Percentiles rank a stretch among this genome's conserved stretches.
Evolutionary conservation across 2,888 invertebrate genomes (phyloP).

Genomic region (Hypomecis atomaria): DNA sequence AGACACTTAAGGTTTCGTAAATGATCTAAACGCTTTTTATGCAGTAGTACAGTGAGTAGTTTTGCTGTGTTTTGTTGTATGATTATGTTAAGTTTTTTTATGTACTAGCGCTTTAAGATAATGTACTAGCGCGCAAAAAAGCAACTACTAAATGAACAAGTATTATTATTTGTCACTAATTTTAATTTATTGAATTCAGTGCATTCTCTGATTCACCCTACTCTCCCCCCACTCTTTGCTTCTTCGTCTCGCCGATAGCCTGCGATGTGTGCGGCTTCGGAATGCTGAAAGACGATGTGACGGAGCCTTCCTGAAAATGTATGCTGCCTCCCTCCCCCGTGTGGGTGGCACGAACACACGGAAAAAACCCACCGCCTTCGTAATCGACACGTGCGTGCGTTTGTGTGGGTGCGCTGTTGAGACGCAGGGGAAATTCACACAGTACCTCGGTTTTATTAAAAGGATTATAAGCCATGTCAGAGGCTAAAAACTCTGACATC

Average conservation of each 20-base stretch:
- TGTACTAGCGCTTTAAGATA: too few species aligned
- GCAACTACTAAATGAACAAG: background rate
- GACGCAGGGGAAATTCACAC: background rate
- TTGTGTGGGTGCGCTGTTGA: constrained; percentile 52
- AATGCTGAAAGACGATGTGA: constrained; percentile 84
- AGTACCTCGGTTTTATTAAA: background rate
- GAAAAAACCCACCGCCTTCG: constrained; percentile 70
- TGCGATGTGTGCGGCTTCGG: constrained; percentile 80
- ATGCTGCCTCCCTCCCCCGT: constrained; percentile 62
- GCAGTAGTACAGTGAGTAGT: too few species aligned
- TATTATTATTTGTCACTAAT: too few species aligned
- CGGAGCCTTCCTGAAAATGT: constrained; percentile 82
- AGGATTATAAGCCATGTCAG: too few species aligned
- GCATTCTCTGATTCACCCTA: constrained; percentile 45
- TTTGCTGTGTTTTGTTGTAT: too few species aligned
- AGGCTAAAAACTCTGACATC: too few species aligned
- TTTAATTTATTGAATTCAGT: background rate
- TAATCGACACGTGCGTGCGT: constrained; percentile 54
- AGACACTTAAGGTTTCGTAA: too few species aligned
- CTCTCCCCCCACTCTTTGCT: constrained; percentile 73
- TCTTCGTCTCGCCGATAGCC: constrained; percentile 83
- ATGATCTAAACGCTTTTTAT: too few species aligned
- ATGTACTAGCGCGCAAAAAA: too few species aligned
- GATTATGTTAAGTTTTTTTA: too few species aligned
- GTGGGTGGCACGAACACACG: constrained; percentile 53